Conservation (phyloP, 1,140 invertebrate genomes). For the Marisa cornuarietis region DNA sequence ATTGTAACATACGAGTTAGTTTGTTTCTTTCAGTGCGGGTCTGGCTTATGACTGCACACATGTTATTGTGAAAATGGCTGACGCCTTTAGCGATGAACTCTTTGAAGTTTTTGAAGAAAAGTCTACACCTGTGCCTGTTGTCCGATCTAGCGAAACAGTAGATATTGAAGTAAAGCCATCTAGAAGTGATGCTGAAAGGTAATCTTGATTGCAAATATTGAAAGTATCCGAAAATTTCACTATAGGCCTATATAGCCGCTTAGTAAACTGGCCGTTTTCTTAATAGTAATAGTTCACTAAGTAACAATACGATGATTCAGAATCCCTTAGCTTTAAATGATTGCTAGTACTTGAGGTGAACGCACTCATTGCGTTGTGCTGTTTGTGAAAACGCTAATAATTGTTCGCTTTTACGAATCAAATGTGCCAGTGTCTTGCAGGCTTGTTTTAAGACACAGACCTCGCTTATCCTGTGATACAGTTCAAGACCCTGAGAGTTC, state of each 20-base stretch:
- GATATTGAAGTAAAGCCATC: neutral
- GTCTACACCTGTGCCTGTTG: conserved; percentile 34
- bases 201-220: neutral
- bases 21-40: neutral
- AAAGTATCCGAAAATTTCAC: neutral
- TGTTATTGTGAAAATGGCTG: conserved; percentile 52
- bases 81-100: conserved; percentile 65
- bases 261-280: neutral
- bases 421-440: too few relatives aligned
- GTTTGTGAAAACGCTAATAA: neutral
- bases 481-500: too few relatives aligned
- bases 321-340: neutral
- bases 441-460: too few relatives aligned
- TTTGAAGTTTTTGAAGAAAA: conserved; percentile 71
- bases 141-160: neutral
- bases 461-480: too few relatives aligned
- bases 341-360: neutral
- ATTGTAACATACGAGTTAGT: neutral
- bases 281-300: too few relatives aligned
- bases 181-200: neutral
- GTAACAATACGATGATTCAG: neutral
- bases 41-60: neutral
- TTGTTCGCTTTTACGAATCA: neutral
- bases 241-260: neutral
- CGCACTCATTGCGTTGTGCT: conserved; percentile 3